Evolutionary conservation across 2,888 invertebrate genomes (phyloP).

Genomic region (Leistus spinibarbis): DNA sequence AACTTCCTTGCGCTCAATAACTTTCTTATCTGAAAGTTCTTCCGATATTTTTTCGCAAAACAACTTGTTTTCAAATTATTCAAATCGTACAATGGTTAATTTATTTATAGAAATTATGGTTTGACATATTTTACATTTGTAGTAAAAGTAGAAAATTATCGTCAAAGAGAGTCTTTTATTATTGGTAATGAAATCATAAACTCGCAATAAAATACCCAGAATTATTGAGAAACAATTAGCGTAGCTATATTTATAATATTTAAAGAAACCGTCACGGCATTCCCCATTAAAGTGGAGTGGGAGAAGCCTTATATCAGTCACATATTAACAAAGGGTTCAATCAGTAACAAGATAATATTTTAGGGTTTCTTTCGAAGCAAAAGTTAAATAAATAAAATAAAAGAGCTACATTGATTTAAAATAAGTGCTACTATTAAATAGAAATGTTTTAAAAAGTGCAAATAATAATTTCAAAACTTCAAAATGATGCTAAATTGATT

Average conservation of each 20-base stretch:
- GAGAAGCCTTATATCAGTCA: not conserved
- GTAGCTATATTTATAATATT: not conserved
- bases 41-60: not conserved
- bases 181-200: not conserved
- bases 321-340: not conserved
- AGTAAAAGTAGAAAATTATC: not conserved
- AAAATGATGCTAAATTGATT: too few species aligned
- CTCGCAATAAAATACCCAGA: not conserved
- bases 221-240: not conserved
- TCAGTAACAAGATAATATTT: not conserved
- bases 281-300: not conserved
- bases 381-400: too few species aligned
- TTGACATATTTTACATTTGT: not conserved
- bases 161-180: not conserved
- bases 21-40: slow-evolving; percentile 16
- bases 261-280: not conserved
- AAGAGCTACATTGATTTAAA: too few species aligned
- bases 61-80: not conserved
- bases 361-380: not conserved
- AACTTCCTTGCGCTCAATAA: not conserved
- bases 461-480: too few species aligned
- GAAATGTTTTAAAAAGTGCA: too few species aligned
- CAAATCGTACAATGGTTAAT: not conserved
- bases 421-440: too few species aligned
- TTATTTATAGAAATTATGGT: not conserved